Conservation (phyloP, 92 coral and sea anemone species). For the Blastomussa wellsi region DNA sequence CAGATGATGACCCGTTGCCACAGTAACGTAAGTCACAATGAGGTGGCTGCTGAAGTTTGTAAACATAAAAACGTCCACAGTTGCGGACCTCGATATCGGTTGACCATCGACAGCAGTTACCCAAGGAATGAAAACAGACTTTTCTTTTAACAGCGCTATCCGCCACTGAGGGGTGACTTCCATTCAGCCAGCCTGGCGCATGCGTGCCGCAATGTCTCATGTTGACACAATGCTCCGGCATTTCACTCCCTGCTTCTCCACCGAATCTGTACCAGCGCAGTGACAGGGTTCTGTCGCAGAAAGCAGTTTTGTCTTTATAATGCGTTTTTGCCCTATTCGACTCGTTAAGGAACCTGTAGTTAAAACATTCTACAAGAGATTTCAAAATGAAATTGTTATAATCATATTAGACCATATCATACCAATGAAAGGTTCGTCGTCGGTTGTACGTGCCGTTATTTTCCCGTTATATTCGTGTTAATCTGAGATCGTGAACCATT, state of each 20-base stretch:
- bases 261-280: not conserved
- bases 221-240: conserved; percentile 2
- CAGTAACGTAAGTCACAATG: not conserved
- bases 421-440: too few relatives aligned
- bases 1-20: not conserved
- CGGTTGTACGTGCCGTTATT: too few relatives aligned
- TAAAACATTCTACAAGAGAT: not conserved
- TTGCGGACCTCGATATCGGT: not conserved
- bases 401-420: too few relatives aligned
- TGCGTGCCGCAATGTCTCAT: not conserved
- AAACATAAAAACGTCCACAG: not conserved
- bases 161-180: not conserved
- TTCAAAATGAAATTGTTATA: too few relatives aligned
- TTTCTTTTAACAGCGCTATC: not conserved
- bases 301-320: not conserved
- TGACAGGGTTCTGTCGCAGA: not conserved
- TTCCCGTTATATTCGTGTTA: too few relatives aligned
- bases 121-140: not conserved
- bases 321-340: not conserved
- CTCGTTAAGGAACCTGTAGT: not conserved
- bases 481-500: too few relatives aligned
- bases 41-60: not conserved
- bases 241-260: not conserved
- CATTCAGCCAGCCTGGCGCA: conserved; percentile 8
- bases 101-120: not conserved